These are phyloP conservation scores for Callochromis pleurospilus DNA, from an alignment of 2,113 vertebrate species.

Conservation along the genomic window DNA sequence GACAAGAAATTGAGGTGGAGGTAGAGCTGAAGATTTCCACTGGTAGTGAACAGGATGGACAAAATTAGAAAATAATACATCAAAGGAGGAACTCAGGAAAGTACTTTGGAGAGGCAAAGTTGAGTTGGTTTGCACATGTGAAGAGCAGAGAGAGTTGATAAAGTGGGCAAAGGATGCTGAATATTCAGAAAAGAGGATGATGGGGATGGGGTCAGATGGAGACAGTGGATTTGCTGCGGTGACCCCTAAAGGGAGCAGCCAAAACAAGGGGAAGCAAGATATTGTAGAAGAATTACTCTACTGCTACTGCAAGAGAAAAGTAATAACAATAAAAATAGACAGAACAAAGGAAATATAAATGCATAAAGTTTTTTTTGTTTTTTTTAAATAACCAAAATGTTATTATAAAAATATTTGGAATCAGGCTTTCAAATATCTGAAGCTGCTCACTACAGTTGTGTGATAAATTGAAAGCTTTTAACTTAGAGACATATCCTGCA, in stretches of 20 bases:
- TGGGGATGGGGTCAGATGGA: rapidly evolving
- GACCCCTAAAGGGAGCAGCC: neutral
- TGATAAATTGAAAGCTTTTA: neutral
- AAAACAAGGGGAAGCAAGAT: neutral
- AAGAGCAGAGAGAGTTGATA: neutral
- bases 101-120: neutral
- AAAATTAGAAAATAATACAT: neutral
- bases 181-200: neutral
- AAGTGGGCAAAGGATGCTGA: neutral
- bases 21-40: neutral
- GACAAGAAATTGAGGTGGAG: neutral
- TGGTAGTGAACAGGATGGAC: neutral
- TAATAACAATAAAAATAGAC: neutral
- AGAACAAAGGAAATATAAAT: neutral
- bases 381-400: neutral
- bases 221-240: neutral
- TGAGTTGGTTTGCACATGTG: neutral
- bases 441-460: neutral
- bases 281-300: neutral
- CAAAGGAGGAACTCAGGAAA: neutral
- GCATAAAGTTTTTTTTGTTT: neutral
- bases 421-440: neutral
- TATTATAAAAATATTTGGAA: neutral
- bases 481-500: neutral
- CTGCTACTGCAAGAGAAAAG: neutral